Evolutionary conservation across 2,113 vertebrate genomes (phyloP), one percentile per base, ranked within the genome.

Genomic region (Barbus barbus): DNA sequence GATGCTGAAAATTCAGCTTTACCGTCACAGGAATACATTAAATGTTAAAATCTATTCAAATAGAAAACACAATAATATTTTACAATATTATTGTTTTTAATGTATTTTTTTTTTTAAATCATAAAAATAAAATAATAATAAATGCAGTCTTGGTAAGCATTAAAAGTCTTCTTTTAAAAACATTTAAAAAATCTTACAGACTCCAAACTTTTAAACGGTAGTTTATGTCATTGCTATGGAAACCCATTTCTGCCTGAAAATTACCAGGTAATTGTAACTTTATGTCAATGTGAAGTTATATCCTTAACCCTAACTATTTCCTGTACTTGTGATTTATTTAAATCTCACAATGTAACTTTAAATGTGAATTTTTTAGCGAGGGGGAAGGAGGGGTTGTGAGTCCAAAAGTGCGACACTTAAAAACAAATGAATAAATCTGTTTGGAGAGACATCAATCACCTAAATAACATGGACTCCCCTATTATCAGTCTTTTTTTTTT

Each of bases 401-500:
- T n/a, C 7, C 11, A 81, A 67, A 48, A 83, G 67, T 44, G 60
- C 0, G 58, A 87, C 69, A 76, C 36, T 44, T 22, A 51, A 77
- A 81, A 81, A 28, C 51, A 75, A 84, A 84, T 22, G 56, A 86
- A 84, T 28, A 80, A 76, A 46, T 58, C 24, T 65, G 63, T 63
- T 60, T 51, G 82, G 58, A 38, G 74, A 83, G 73, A 85, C 75
- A 83, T 82, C 67, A 80, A 73, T 60, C 69, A 76, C 79, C 36
- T 73, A 33, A 76, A 84, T 48, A 72, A 53, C n/a, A 89, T 82
- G 73, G 36, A 60, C 33, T 82, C 51, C 90, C 63, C n/a, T 44
- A 72, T 72, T 88, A 85, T 88, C 82, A 82, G 69, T 81, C 86
- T 86, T 85, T 81, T 74, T 38, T 85, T 85, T 78, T 74, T 38